Evolutionary conservation across 2,113 vertebrate species (phyloP).

Genomic region (Platysteira castanea): DNA sequence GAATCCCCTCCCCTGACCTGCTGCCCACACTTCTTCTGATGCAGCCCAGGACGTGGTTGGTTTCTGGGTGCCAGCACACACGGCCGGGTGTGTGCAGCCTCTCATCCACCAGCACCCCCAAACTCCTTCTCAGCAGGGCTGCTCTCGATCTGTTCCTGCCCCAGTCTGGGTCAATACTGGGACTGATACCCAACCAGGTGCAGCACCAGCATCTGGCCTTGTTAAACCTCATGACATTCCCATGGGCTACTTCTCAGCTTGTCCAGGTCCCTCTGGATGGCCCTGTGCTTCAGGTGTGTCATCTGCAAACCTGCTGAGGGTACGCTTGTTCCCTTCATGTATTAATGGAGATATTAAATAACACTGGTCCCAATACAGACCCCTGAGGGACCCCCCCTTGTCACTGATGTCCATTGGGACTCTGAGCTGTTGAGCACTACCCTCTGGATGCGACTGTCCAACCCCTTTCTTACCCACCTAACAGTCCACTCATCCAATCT

Average conservation of each 20-base stretch:
- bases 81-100: not conserved
- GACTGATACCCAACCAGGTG: not conserved
- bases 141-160: not conserved
- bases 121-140: not conserved
- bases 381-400: not conserved
- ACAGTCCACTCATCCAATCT: not conserved
- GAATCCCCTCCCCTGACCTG: not conserved
- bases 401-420: not conserved
- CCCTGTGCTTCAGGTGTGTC: not conserved
- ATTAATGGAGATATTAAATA: not conserved
- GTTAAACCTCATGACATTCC: not conserved
- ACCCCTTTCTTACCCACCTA: not conserved
- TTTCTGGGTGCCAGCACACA: not conserved
- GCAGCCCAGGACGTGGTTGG: not conserved
- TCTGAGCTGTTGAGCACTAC: not conserved
- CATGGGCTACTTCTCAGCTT: not conserved
- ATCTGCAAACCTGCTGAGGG: not conserved
- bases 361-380: not conserved
- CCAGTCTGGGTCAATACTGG: not conserved
- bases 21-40: not conserved
- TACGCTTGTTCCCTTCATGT: not conserved
- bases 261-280: not conserved
- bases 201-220: not conserved
- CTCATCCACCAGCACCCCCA: not conserved
- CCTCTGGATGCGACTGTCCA: not conserved